Percentiles rank a stretch among this genome's conserved stretches.
These are phyloP conservation scores for Perca schrenkii DNA, from an alignment of 2,113 vertebrate genomes.

Conservation along the genomic window DNA sequence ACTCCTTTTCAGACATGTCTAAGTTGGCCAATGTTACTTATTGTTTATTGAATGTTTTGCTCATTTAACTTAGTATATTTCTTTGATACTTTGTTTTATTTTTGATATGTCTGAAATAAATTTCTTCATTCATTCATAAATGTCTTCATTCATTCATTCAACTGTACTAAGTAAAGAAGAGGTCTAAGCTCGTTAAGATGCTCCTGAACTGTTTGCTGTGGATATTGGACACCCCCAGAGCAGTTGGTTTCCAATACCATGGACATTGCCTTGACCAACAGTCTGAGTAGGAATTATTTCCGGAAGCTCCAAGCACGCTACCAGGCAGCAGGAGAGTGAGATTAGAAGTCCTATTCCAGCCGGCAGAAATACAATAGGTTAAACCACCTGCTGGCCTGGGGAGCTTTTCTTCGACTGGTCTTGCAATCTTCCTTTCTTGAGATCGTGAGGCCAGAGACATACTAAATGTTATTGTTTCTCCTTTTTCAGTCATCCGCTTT, in stretches of 20 bases:
- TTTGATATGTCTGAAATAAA: too few species aligned
- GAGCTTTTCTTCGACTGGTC: constrained; percentile 49
- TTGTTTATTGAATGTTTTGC: too few species aligned
- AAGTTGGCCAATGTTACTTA: too few species aligned
- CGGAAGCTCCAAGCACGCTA: constrained; percentile 69
- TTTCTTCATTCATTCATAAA: too few species aligned
- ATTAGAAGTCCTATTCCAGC: constrained; percentile 68
- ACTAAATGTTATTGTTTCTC: constrained; percentile 69
- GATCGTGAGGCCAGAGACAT: constrained; percentile 60
- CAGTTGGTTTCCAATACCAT: constrained; percentile 76
- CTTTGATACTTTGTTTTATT: too few species aligned
- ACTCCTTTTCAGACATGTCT: too few species aligned
- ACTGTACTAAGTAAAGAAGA: constrained; percentile 34
- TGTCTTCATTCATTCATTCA: too few species aligned
- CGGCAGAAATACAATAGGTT: constrained; percentile 74
- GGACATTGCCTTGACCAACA: constrained; percentile 77
- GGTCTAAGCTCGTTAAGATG: constrained; percentile 50
- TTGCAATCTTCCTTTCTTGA: constrained; percentile 67
- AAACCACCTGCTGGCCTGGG: constrained; percentile 72
- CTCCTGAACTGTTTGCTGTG: constrained; percentile 59
- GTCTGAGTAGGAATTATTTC: constrained; percentile 80
- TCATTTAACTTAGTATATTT: too few species aligned
- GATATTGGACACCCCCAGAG: constrained; percentile 63
- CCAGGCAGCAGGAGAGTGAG: constrained; percentile 58
- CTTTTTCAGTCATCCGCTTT: constrained; percentile 34